phyloP scores from a whole-genome alignment of 2,113 vertebrate species.

The Eubucco bourcierii region DNA sequence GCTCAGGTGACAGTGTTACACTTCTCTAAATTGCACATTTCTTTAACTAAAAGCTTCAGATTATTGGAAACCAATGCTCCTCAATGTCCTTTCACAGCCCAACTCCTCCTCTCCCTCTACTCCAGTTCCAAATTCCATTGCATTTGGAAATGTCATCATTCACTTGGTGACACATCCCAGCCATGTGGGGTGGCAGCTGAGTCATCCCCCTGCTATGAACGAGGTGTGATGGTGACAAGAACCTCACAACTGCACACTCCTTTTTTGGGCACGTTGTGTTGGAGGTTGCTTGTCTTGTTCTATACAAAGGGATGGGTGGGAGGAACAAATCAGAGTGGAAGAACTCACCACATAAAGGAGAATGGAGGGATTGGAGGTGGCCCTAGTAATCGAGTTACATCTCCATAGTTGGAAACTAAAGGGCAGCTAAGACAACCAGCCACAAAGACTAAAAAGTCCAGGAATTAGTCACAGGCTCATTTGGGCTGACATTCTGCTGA shows the following conservation, averaged over 20 bases:
- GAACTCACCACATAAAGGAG: not conserved
- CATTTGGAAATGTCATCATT: slow-evolving; percentile 25
- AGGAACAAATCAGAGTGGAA: slow-evolving; percentile 32
- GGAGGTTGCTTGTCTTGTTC: not conserved
- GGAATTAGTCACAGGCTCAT: slow-evolving; percentile 11
- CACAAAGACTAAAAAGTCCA: not conserved
- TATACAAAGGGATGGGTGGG: slow-evolving; percentile 60
- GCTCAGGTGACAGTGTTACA: not conserved
- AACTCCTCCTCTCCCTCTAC: not conserved
- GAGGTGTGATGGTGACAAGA: slow-evolving; percentile 43
- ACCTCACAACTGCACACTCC: slow-evolving; percentile 48
- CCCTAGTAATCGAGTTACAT: not conserved
- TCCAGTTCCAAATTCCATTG: not conserved
- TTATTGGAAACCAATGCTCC: not conserved
- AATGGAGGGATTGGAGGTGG: slow-evolving; percentile 20
- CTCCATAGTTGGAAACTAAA: not conserved
- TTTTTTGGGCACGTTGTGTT: slow-evolving; percentile 57
- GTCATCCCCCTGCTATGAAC: slow-evolving; percentile 50
- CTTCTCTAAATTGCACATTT: not conserved
- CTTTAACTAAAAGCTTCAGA: not conserved
- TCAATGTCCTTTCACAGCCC: not conserved
- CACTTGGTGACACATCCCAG: slow-evolving; percentile 62
- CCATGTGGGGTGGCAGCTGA: slow-evolving; percentile 52
- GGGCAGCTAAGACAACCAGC: not conserved
- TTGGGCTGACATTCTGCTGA: slow-evolving; percentile 4